Evolutionary conservation across 2,797 vertebrate genomes (phyloP).

Genomic region (Diceros bicornis): DNA sequence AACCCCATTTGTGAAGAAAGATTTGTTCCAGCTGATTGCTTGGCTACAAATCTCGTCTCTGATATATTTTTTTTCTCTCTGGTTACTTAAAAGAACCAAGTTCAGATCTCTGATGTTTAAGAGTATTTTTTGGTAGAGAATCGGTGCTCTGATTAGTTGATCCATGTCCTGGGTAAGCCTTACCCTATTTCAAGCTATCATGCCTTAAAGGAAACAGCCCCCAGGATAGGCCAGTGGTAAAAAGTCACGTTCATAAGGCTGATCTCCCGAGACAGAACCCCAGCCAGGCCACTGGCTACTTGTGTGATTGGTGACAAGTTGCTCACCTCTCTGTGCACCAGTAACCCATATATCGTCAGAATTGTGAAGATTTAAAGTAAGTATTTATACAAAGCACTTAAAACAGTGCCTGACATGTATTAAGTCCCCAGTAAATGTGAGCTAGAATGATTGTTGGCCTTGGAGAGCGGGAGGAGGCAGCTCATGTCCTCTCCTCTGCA

Average conservation of each 20-base stretch:
- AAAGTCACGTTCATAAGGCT: neutral
- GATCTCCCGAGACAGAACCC: neutral
- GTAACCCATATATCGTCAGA: neutral
- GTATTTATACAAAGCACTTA: neutral
- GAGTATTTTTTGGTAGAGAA: slow-evolving; percentile 29
- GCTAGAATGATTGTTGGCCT: neutral
- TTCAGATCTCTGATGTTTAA: slow-evolving; percentile 55
- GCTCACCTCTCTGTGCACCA: neutral
- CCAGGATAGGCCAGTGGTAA: neutral
- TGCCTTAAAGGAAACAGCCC: neutral
- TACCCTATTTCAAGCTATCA: neutral
- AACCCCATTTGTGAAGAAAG: slow-evolving; percentile 69
- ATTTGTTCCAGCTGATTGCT: slow-evolving; percentile 75
- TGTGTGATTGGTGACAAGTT: neutral
- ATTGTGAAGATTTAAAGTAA: neutral
- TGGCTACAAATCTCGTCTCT: slow-evolving; percentile 64
- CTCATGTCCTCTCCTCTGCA: neutral
- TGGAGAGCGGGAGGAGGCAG: neutral
- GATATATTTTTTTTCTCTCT: neutral
- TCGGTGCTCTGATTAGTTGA: neutral
- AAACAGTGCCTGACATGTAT: neutral
- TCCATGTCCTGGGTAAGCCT: neutral
- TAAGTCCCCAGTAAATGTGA: neutral
- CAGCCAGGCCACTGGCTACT: neutral
- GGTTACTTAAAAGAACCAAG: slow-evolving; percentile 61